Percentiles rank a stretch among this genome's conserved stretches.
Evolutionary conservation across 2,888 invertebrate species (phyloP).

Genomic region (Polydrusus cervinus): DNA sequence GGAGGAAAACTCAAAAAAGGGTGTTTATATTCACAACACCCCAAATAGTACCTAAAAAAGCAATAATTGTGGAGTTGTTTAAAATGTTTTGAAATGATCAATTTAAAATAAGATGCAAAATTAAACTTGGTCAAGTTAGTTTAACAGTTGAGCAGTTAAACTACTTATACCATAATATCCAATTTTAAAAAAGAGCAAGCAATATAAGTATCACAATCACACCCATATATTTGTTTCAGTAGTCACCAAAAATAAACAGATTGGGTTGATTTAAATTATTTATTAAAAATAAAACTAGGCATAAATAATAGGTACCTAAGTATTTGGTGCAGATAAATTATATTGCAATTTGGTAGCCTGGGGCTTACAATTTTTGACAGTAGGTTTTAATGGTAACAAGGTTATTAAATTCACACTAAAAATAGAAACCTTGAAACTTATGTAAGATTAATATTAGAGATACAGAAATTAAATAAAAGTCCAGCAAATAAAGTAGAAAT

Average conservation of each 20-base stretch:
- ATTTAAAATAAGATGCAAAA: not conserved
- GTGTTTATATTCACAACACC: no score
- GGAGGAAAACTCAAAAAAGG: no score
- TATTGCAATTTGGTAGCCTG: not conserved
- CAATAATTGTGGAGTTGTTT: no score
- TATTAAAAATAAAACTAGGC: not conserved
- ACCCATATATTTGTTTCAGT: not conserved
- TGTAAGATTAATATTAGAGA: slow-evolving; percentile 15
- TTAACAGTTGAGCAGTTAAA: no score
- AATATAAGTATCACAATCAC: no score
- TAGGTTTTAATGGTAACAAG: slow-evolving; percentile 20
- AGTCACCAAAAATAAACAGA: not conserved
- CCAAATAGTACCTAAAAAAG: no score
- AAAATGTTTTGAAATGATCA: no score
- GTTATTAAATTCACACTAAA: slow-evolving; percentile 24
- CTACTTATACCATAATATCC: no score
- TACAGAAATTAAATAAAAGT: not conserved
- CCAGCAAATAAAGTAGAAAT: slow-evolving; percentile 13
- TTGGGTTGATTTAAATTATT: no score
- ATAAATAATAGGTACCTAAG: not conserved
- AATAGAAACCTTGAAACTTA: slow-evolving; percentile 30
- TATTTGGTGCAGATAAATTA: not conserved
- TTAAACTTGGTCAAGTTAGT: no score
- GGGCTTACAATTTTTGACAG: not conserved
- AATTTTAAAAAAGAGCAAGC: no score